Evolutionary conservation across 1,140 invertebrate species (phyloP).

Genomic region (Druon quercuslanigerum): DNA sequence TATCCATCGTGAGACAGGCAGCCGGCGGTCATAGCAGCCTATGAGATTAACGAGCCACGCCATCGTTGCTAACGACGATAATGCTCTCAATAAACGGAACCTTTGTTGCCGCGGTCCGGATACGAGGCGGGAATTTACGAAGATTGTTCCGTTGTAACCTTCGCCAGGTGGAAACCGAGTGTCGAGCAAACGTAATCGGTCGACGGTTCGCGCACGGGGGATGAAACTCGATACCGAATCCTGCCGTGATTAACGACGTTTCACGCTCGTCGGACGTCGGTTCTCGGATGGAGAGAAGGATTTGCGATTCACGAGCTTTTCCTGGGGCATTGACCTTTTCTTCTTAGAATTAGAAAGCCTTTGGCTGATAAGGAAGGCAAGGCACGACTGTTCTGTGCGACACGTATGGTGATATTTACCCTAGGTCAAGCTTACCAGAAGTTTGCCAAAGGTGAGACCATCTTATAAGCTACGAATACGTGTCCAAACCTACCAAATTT

Average conservation of each 20-base stretch:
- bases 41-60: constrained; percentile 30
- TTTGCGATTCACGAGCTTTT: constrained; percentile 70
- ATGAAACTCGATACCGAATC: constrained; percentile 74
- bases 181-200: constrained; percentile 45
- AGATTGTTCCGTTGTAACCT: constrained; percentile 45
- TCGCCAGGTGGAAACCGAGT: constrained; percentile 46
- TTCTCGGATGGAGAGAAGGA: constrained; percentile 60
- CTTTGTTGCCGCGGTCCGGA: constrained; percentile 14
- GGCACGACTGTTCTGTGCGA: constrained; percentile 46
- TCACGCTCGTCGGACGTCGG: constrained; percentile 67
- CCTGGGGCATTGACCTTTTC: constrained; percentile 63
- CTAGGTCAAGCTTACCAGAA: constrained; percentile 34
- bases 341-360: constrained; percentile 50
- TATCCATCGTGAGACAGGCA: constrained; percentile 23
- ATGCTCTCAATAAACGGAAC: constrained; percentile 19
- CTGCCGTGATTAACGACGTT: constrained; percentile 71
- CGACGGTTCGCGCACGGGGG: constrained; percentile 52
- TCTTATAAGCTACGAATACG: constrained; percentile 12
- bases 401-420: constrained; percentile 49
- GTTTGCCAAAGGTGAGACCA: constrained; percentile 35
- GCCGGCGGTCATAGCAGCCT: constrained; percentile 28
- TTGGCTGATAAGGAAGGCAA: constrained; percentile 51
- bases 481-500: neutral
- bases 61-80: constrained; percentile 27
- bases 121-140: constrained; percentile 46